These are phyloP conservation scores for Lycaena phlaeas DNA, from an alignment of 2,888 invertebrate genomes.

Conservation along the genomic window DNA sequence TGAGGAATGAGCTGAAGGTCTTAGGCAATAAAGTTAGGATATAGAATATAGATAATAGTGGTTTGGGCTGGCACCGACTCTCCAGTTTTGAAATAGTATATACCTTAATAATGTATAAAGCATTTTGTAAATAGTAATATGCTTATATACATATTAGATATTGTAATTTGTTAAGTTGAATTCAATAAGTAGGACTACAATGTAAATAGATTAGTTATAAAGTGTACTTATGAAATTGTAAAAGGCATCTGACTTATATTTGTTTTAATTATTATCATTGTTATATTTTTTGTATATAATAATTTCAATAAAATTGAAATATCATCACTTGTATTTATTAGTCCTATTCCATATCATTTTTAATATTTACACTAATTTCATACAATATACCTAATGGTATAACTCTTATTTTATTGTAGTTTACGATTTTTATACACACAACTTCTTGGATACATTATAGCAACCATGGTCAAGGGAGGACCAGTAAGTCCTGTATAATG, in stretches of 20 bases:
- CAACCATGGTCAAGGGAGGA: no score
- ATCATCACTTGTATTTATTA: not conserved
- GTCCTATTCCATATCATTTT: no score
- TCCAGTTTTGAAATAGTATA: no score
- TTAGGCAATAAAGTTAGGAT: slow-evolving; percentile 29
- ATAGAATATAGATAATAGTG: no score
- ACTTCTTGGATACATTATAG: no score
- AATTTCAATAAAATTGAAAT: not conserved
- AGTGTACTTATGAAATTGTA: not conserved
- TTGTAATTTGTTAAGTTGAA: not conserved
- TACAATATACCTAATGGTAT: no score
- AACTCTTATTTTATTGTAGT: no score
- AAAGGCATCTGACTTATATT: slow-evolving; percentile 1
- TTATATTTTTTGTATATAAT: slow-evolving; percentile 13
- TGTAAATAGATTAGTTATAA: not conserved
- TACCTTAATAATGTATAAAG: not conserved
- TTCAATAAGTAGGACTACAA: not conserved
- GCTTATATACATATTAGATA: no score
- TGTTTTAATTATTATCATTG: not conserved
- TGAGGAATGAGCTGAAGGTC: slow-evolving; percentile 78
- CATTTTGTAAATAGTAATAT: slow-evolving; percentile 1
- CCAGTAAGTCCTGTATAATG: no score
- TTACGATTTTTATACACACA: no score
- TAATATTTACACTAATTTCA: no score
- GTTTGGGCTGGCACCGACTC: no score